Evolutionary conservation across 2,113 vertebrate genomes (phyloP).

Genomic region (Martes martes): DNA sequence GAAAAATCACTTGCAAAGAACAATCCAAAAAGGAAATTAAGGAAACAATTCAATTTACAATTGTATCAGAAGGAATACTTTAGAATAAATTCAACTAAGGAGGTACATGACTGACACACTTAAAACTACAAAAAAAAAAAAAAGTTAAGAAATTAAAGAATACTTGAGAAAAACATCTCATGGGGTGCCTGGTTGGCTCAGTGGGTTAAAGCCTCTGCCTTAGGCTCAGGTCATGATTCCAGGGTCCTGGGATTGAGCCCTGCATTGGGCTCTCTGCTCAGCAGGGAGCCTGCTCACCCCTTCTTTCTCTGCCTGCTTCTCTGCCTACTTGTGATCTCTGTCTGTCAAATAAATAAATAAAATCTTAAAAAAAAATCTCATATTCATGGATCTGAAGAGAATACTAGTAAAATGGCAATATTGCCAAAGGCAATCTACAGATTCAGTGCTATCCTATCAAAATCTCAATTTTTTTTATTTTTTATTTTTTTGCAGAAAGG

Average conservation of each 20-base stretch:
- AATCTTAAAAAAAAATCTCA: neutral
- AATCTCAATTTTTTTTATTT: neutral
- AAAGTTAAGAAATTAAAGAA: neutral
- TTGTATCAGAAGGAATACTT: neutral
- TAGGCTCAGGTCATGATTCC: too few relatives aligned
- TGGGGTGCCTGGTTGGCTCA: neutral
- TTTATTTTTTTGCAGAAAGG: neutral
- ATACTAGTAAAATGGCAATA: neutral
- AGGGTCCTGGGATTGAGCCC: too few relatives aligned
- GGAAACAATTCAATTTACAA: neutral
- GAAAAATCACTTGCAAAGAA: slow-evolving; percentile 7
- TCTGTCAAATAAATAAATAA: too few relatives aligned
- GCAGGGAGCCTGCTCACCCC: too few relatives aligned
- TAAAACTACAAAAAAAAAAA: neutral
- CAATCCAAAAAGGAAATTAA: neutral
- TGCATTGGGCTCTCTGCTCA: too few relatives aligned
- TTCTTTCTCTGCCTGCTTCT: too few relatives aligned
- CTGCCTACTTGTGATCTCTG: too few relatives aligned
- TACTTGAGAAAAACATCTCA: neutral
- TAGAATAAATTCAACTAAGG: neutral
- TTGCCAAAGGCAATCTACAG: neutral
- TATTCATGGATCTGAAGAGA: neutral
- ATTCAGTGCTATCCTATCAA: neutral
- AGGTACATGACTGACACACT: neutral
- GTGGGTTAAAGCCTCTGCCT: too few relatives aligned